A percentile compares a stretch with the other conserved stretches of the same genome.
phyloP scores from a whole-genome alignment of 2,113 vertebrate genomes.

The Xiphorhynchus elegans region DNA sequence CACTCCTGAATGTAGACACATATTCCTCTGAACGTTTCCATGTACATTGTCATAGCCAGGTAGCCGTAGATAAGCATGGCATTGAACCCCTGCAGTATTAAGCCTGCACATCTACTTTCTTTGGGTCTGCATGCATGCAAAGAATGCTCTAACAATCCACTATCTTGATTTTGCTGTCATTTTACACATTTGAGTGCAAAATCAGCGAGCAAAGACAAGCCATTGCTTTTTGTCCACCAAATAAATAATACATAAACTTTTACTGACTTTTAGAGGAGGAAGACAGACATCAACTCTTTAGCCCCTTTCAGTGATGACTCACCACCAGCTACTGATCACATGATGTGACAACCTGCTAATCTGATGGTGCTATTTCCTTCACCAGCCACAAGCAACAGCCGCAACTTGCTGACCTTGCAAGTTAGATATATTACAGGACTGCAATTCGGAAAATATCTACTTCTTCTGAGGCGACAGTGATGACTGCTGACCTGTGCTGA shows the following conservation, averaged over 20 bases:
- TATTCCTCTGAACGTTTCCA: background rate
- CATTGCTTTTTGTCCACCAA: background rate
- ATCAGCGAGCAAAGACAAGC: background rate
- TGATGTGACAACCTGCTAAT: background rate
- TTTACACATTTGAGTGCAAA: background rate
- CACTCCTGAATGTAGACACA: background rate
- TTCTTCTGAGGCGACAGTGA: background rate
- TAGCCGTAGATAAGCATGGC: background rate
- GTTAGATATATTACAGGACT: background rate
- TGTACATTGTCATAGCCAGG: background rate
- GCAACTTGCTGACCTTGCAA: background rate
- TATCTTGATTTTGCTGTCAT: background rate
- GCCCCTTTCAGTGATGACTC: background rate
- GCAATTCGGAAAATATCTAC: constrained; percentile 6
- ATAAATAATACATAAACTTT: background rate
- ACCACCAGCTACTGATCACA: background rate
- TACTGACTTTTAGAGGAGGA: background rate
- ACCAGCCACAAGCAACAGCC: background rate
- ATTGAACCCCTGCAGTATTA: rapidly evolving
- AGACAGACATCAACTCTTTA: background rate
- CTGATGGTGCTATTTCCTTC: background rate
- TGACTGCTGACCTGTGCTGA: background rate
- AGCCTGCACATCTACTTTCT: background rate
- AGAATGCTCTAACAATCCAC: background rate
- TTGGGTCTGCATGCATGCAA: background rate